Base-by-base conservation (phyloP, 2,888 invertebrate species). In the Stenchaetothrips biformis region DNA sequence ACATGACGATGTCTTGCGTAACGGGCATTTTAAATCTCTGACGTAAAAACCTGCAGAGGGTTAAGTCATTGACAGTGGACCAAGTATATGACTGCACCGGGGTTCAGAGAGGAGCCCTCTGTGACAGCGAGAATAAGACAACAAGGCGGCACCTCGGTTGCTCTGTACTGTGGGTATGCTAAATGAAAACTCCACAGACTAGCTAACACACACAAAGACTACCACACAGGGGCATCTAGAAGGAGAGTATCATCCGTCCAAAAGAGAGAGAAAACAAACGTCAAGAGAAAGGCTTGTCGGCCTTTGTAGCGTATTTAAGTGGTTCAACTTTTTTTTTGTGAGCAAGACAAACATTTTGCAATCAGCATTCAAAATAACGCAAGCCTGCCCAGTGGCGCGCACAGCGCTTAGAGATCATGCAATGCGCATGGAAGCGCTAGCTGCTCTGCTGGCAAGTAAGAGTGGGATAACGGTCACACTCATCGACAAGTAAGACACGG, bases 171-270 rank as follows among this genome's bases (percentile, higher is more conserved):
- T 53, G 53, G 16, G 53, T 53, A 53, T 53, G 53, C 53, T 53
- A 53, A 16, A 16, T 53, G 53, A 53, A 16, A 53, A 9, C 13
- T 13, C 16, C 53, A 53, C 9, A 53, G 16, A 11, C 67, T 74
- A 74, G 25, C 67, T 74, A 74, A 25, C 25, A 25, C 67, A 74
- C 67, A 74, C 67, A 74, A 25, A 25, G 67, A 25, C 67, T 74
- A 74, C 21, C 67, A 74, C 67, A 74, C 67, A n/a, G 11, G 67
- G 67, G 67, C 21, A 74, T 25, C 67, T 74, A 74, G 67, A 74
- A 74, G 67, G 25, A 21, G 25, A 74, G 25, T 18, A 37, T 37
- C 4, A 37, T 37, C 37, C 37, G 37, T 37, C 37, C 37, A 37
- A 37, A 37, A 37, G 37, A 37, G 37, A 37, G 37, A 37, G 37